Conservation (phyloP, 2,113 vertebrate genomes). For the Elgaria multicarinata region DNA sequence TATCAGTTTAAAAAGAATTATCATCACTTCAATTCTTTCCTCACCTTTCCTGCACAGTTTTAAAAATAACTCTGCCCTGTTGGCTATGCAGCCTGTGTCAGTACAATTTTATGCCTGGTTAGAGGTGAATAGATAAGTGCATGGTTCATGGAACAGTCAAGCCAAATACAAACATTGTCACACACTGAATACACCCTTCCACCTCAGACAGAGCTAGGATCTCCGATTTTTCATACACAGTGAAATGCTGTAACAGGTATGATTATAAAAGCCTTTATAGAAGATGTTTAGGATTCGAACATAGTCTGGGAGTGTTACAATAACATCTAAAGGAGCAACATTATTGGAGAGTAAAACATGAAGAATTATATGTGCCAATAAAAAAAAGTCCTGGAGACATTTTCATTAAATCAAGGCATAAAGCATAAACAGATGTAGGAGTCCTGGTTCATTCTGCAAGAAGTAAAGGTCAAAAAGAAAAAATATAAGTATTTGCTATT, state of each 20-base stretch:
- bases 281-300: slow-evolving; percentile 14
- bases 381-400: not conserved
- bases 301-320: not conserved
- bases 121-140: slow-evolving; percentile 36
- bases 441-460: slow-evolving; percentile 21
- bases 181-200: slow-evolving; percentile 32
- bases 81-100: slow-evolving; percentile 59
- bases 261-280: slow-evolving; percentile 25
- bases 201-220: not conserved
- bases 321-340: not conserved
- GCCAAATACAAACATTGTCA: slow-evolving; percentile 33
- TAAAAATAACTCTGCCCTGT: slow-evolving; percentile 62
- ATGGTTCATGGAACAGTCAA: not conserved
- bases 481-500: not conserved
- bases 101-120: slow-evolving; percentile 58
- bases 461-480: slow-evolving; percentile 21
- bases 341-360: not conserved
- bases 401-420: slow-evolving; percentile 3
- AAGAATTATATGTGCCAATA: not conserved
- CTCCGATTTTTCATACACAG: slow-evolving; percentile 35
- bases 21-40: slow-evolving; percentile 55
- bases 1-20: slow-evolving; percentile 54
- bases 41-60: slow-evolving; percentile 45
- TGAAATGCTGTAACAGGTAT: not conserved
- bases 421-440: not conserved